phyloP scores from a whole-genome alignment of 1,140 invertebrate species.

The Patella vulgata region DNA sequence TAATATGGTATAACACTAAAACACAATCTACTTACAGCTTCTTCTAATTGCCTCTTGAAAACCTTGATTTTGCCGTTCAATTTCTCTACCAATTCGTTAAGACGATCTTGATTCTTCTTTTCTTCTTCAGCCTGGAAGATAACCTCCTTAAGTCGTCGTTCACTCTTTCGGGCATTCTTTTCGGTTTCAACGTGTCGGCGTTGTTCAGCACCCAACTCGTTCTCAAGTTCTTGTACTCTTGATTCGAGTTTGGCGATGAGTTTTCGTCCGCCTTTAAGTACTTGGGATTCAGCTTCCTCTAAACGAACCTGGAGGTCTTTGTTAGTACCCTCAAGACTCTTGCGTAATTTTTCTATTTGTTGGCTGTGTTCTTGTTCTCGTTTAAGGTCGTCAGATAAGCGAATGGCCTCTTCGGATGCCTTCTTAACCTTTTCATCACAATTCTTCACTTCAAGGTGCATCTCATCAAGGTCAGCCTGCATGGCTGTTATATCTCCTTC shows the following conservation, averaged over 20 bases:
- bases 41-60: conserved; percentile 99
- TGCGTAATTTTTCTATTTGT: conserved; percentile 97
- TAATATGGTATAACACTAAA: no score
- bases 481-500: conserved; percentile 96
- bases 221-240: conserved; percentile 83
- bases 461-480: conserved; percentile 72
- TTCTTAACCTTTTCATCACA: conserved; percentile 72
- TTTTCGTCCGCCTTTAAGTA: conserved; percentile 97
- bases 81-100: conserved; percentile 98
- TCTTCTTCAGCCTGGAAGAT: conserved; percentile 93
- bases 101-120: conserved; percentile 96
- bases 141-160: conserved; percentile 73
- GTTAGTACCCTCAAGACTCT: conserved; percentile 95
- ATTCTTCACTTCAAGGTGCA: conserved; percentile 59
- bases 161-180: conserved; percentile 81
- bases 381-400: conserved; percentile 96
- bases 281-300: conserved; percentile 95
- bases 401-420: conserved; percentile 96
- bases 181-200: conserved; percentile 86
- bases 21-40: conserved; percentile 82
- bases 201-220: conserved; percentile 97
- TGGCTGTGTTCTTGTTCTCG: conserved; percentile 99
- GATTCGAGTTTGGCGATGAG: conserved; percentile 72
- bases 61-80: conserved; percentile 99
- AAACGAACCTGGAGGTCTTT: conserved; percentile 95